Conservation (phyloP, 2,113 vertebrate species). For the Apteryx owenii region DNA sequence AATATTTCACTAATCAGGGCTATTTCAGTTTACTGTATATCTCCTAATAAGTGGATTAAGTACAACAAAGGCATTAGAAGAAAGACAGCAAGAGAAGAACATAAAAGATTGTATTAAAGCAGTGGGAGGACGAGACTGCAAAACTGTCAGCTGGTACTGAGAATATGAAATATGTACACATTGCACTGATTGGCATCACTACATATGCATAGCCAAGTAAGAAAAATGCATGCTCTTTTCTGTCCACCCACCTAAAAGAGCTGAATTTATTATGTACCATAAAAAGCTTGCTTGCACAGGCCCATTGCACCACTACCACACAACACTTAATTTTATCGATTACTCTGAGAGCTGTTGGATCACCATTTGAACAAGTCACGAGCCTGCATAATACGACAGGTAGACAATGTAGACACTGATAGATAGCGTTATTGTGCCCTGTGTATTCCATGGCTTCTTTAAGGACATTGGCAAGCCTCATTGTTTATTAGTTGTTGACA, state of each 20-base stretch:
- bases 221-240: constrained; percentile 8
- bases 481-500: neutral
- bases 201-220: neutral
- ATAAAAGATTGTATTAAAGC: neutral
- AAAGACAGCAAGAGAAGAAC: neutral
- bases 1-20: neutral
- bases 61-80: neutral
- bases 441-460: neutral
- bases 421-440: neutral
- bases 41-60: neutral
- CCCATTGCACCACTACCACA: neutral
- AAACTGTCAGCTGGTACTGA: neutral
- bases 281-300: neutral
- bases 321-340: constrained; percentile 25
- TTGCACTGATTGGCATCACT: neutral
- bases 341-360: neutral
- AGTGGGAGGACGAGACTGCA: neutral
- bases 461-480: neutral
- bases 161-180: constrained; percentile 1
- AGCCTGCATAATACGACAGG: neutral
- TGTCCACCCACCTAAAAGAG: neutral
- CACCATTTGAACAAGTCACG: neutral
- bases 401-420: neutral
- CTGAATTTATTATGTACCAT: neutral
- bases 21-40: neutral